Base-by-base conservation (phyloP, 2,797 vertebrate species). In the Mergus octosetaceus region DNA sequence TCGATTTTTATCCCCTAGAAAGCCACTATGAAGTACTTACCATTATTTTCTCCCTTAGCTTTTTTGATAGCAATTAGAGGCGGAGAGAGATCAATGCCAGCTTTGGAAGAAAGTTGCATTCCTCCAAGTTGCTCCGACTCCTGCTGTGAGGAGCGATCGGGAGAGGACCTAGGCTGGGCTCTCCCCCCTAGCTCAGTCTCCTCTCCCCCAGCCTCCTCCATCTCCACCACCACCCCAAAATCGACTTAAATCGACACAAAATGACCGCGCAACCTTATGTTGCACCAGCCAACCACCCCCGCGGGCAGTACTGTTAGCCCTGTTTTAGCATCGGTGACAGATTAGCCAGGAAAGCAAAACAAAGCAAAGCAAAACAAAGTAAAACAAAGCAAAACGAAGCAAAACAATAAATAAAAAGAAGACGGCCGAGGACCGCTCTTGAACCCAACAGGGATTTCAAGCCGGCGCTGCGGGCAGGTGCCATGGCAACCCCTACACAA, bases 1-100 rank as follows among this genome's bases (percentile, higher is more conserved):
- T 70, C 17, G 3, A n/a, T 6, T 61, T 58, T 81, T 71, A 70
- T 20, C 13, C 43, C 22, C 36, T 9, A 61, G 6, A 79, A 83
- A 45, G 19, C 3, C 18, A 43, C 62, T 9, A 39, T 5, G 7
- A 94, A 64, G 13, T 54, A 43, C 13, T 72, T 36, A 8, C 0
- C 22, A n/a, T 24, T 64, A 25, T 57, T 72, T 82, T 69, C 47
- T 65, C 38, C n/a, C 93, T 84, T 96, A 96, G 95, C 95, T 94
- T 94, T 96, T 51, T 61, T 94, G 9, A 95, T 79, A 85, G 39
- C 8, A 91, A 96, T 34, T 5, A 96, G 95, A 69, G 96, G 96
- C 7, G 95, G 95, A 58, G 6, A 58, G 49, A 96, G 95, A 38
- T 53, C 85, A 36, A 27, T 27, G 61, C 11, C 4, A 4, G 71